These are phyloP conservation scores for Pholis gunnellus DNA, from an alignment of 2,113 vertebrate species.

Conservation along the genomic window DNA sequence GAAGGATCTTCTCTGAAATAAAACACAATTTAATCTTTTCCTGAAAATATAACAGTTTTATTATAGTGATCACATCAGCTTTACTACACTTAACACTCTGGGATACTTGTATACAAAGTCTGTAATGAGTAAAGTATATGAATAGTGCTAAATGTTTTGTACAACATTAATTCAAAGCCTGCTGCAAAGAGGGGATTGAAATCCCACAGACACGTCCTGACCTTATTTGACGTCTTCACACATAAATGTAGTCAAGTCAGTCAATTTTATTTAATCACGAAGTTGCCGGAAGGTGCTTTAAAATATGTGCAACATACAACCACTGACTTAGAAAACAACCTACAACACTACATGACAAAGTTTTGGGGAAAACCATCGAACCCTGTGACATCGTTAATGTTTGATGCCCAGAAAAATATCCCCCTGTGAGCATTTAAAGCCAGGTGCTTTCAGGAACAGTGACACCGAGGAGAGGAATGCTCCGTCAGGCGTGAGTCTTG, in stretches of 20 bases:
- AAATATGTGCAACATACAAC: not conserved
- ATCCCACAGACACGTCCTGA: not conserved
- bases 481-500: not conserved
- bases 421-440: not conserved
- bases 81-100: not conserved
- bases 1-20: not conserved
- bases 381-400: not conserved
- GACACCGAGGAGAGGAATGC: conserved; percentile 11
- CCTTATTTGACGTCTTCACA: not conserved
- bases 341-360: not conserved
- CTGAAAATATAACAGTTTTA: not conserved
- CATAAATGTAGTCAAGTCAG: not conserved
- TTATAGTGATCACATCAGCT: not conserved
- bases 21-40: not conserved
- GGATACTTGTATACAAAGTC: not conserved
- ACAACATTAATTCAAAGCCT: not conserved
- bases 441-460: conserved; percentile 10
- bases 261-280: not conserved
- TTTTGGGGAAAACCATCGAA: conserved; percentile 6
- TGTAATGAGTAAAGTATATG: not conserved
- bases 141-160: not conserved
- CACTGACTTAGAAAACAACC: not conserved
- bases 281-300: not conserved
- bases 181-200: not conserved
- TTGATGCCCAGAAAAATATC: conserved; percentile 5